phyloP scores from a whole-genome alignment of 2,888 invertebrate species.

The Gastracanthus pulcherrimus region DNA sequence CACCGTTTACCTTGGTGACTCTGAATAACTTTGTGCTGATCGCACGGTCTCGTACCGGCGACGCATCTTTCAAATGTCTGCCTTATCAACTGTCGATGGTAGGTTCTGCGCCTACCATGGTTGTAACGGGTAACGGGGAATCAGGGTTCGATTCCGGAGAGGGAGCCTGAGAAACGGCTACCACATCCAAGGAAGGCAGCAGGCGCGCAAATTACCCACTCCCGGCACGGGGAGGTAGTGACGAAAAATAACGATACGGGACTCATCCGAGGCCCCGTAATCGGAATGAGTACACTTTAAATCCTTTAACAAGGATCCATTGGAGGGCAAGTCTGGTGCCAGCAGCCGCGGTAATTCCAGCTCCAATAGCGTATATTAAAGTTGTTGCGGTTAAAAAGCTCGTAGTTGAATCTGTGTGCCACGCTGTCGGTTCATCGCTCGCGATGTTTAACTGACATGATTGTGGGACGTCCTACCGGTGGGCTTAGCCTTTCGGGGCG shows the following conservation, averaged over 20 bases:
- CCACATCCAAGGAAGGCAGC: slow-evolving; percentile 9
- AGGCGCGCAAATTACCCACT: slow-evolving; percentile 71
- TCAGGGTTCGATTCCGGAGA: slow-evolving; percentile 87
- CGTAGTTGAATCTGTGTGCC: slow-evolving; percentile 79
- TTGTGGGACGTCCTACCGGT: no score
- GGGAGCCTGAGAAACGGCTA: slow-evolving; percentile 82
- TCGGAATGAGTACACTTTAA: slow-evolving; percentile 66
- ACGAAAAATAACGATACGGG: slow-evolving; percentile 84
- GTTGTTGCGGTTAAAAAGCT: slow-evolving; percentile 74
- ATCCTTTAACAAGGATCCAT: slow-evolving; percentile 76
- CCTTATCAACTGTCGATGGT: slow-evolving; percentile 75
- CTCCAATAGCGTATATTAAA: slow-evolving; percentile 75
- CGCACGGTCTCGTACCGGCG: slow-evolving; percentile 70
- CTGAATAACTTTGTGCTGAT: slow-evolving; percentile 70
- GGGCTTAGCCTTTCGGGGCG: no score
- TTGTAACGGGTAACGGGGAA: slow-evolving; percentile 85
- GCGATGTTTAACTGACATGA: no score
- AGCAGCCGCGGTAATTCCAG: slow-evolving; percentile 87
- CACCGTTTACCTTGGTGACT: no score
- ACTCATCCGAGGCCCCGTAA: slow-evolving; percentile 75
- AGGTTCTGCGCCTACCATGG: slow-evolving; percentile 65
- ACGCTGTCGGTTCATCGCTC: slow-evolving; percentile 78
- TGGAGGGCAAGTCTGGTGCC: slow-evolving; percentile 85
- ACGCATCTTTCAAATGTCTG: slow-evolving; percentile 83
- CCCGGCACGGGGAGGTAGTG: slow-evolving; percentile 82